A percentile compares a stretch with the other conserved stretches of the same genome.
These are phyloP conservation scores for Leucania comma DNA, from an alignment of 2,888 invertebrate species.

Conservation along the genomic window DNA sequence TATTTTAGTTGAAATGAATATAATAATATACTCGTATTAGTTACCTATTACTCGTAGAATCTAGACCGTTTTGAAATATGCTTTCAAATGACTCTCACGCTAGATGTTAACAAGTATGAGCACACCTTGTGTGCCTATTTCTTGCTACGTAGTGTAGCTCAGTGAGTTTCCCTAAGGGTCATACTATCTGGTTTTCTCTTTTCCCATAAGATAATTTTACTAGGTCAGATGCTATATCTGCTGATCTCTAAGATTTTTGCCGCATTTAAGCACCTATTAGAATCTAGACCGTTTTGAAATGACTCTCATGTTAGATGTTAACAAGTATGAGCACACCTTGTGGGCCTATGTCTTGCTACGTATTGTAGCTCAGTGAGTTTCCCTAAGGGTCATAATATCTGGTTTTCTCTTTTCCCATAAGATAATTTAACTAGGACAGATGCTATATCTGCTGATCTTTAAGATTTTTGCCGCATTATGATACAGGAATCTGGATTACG, in stretches of 20 bases:
- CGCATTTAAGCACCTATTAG: too few relatives aligned
- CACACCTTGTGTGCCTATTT: constrained; percentile 17
- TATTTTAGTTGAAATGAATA: constrained; percentile 13
- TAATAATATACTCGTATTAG: not conserved
- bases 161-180: constrained; percentile 21
- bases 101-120: constrained; percentile 28
- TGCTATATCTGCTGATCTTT: constrained; percentile 36
- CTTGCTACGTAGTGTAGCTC: constrained; percentile 21
- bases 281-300: constrained; percentile 26
- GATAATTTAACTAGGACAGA: constrained; percentile 46
- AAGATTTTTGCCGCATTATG: constrained; percentile 50
- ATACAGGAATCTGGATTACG: constrained; percentile 44
- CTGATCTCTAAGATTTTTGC: too few relatives aligned
- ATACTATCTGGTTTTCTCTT: constrained; percentile 24
- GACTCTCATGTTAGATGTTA: constrained; percentile 19
- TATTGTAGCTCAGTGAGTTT: constrained; percentile 24
- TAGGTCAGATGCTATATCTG: constrained; percentile 47
- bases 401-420: constrained; percentile 26
- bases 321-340: constrained; percentile 27
- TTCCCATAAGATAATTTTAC: constrained; percentile 25
- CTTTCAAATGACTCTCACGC: constrained; percentile 30
- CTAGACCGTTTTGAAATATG: constrained; percentile 19
- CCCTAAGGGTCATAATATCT: constrained; percentile 9
- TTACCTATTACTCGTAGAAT: not conserved
- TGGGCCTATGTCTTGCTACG: constrained; percentile 22